Conservation (phyloP, 1,140 invertebrate genomes). For the Prorops nasuta region DNA sequence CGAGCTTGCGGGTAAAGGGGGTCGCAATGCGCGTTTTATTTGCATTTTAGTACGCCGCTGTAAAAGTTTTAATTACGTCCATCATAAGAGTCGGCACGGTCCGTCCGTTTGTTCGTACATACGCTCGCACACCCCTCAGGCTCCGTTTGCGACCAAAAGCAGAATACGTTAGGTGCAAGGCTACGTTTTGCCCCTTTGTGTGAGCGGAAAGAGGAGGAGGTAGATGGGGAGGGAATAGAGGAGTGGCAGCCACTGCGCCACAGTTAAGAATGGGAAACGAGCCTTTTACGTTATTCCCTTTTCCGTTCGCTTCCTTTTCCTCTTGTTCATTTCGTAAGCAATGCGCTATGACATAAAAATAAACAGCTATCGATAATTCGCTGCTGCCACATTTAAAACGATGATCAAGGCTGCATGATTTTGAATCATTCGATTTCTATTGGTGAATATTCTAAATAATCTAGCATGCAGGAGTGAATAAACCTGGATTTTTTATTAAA, state of each 20-base stretch:
- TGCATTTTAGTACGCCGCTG: constrained; percentile 24
- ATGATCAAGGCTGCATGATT: too few species aligned
- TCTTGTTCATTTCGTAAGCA: too few species aligned
- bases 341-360: too few species aligned
- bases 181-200: constrained; percentile 25
- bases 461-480: too few species aligned
- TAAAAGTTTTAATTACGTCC: constrained; percentile 38
- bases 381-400: too few species aligned
- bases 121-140: background rate
- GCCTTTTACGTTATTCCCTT: constrained; percentile 7
- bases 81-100: constrained; percentile 34
- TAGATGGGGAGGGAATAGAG: background rate
- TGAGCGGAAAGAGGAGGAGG: constrained; percentile 15
- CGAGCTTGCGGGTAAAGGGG: background rate
- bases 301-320: background rate
- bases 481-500: too few species aligned
- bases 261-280: constrained; percentile 22
- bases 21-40: constrained; percentile 22
- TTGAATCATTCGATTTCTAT: too few species aligned
- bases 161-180: constrained; percentile 24
- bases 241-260: background rate
- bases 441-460: too few species aligned
- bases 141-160: constrained; percentile 3
- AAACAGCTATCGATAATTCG: too few species aligned
- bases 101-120: constrained; percentile 24